phyloP scores from a whole-genome alignment of 1,140 invertebrate species.

The Mesaphorura yosii region DNA sequence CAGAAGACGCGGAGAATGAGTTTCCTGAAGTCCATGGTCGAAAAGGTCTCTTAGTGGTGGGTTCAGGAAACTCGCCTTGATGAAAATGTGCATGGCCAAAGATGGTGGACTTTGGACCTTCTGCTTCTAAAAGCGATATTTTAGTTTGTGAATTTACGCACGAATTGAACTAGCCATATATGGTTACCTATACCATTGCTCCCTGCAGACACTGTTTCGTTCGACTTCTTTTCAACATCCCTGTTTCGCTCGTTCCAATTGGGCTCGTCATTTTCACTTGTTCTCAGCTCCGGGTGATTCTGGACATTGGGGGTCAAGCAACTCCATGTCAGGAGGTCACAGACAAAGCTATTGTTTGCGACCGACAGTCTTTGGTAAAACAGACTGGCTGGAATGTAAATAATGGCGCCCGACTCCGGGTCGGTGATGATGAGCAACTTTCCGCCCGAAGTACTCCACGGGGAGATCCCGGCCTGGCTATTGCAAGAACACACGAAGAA shows the following conservation, averaged over 20 bases:
- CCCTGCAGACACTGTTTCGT: too few species aligned
- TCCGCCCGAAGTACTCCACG: too few species aligned
- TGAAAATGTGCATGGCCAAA: background rate
- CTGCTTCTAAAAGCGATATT: too few species aligned
- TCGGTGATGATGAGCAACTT: constrained; percentile 7
- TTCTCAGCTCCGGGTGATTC: background rate
- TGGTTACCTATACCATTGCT: too few species aligned
- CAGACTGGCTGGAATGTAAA: constrained; percentile 5
- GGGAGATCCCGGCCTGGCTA: background rate
- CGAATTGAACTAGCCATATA: background rate
- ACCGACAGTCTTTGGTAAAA: background rate
- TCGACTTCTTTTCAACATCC: too few species aligned
- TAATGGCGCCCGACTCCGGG: background rate
- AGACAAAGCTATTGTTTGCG: background rate
- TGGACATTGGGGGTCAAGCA: background rate
- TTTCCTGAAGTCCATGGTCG: background rate
- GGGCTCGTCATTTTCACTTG: background rate
- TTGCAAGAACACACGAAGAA: background rate
- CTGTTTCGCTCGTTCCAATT: background rate
- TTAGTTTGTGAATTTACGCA: too few species aligned
- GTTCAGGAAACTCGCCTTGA: background rate
- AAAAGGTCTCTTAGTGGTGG: background rate
- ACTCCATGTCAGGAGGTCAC: background rate
- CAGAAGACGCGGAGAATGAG: background rate
- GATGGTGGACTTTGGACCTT: background rate